Percentiles rank a stretch among this genome's conserved stretches.
Conservation (phyloP, 1,140 invertebrate genomes). For the Zophobas atratus region DNA sequence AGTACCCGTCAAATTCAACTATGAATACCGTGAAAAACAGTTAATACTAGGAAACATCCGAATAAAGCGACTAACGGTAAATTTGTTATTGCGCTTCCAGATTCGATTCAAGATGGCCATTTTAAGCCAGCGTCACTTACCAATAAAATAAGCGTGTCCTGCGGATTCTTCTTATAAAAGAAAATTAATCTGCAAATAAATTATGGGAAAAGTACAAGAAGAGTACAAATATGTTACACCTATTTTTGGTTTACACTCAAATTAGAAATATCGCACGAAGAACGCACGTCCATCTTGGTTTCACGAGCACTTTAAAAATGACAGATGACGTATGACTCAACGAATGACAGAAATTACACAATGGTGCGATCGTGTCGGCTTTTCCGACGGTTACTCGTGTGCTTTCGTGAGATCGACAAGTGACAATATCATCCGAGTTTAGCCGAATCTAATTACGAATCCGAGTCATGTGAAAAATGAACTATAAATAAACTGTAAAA, state of each 20-base stretch:
- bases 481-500: too few species aligned
- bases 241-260: conserved; percentile 25
- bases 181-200: conserved; percentile 44
- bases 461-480: too few species aligned
- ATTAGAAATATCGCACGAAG: conserved; percentile 9
- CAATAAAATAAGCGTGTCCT: conserved; percentile 23
- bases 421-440: neutral
- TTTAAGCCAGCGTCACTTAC: conserved; percentile 16
- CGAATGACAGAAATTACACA: too few species aligned
- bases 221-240: conserved; percentile 36
- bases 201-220: conserved; percentile 41
- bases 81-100: neutral
- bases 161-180: conserved; percentile 16
- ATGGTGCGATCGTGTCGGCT: too few species aligned
- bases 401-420: too few species aligned
- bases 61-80: neutral
- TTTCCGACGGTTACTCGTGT: too few species aligned
- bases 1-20: too few species aligned
- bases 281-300: conserved; percentile 4
- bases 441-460: too few species aligned
- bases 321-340: conserved; percentile 1
- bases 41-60: neutral
- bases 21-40: neutral
- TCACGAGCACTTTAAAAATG: conserved; percentile 25
- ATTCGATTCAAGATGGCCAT: conserved; percentile 5